Conservation (phyloP, 2,113 vertebrate genomes). For the Panurus biarmicus region DNA sequence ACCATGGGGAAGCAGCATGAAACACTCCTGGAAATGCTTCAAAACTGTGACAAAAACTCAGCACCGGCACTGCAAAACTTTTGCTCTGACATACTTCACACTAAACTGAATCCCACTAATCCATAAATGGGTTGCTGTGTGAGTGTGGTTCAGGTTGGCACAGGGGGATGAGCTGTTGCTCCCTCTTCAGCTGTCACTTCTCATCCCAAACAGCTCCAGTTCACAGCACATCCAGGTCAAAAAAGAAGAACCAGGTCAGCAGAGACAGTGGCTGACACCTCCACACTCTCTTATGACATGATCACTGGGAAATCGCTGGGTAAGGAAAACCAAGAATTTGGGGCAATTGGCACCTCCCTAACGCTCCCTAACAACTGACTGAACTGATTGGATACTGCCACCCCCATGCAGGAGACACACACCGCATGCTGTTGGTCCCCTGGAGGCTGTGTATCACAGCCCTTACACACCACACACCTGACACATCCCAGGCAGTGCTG, state of each 20-base stretch:
- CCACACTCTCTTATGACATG: rapidly evolving
- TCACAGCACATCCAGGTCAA: background rate
- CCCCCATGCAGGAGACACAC: background rate
- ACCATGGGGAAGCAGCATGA: background rate
- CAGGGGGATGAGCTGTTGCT: background rate
- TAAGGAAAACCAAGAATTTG: background rate
- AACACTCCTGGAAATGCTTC: background rate
- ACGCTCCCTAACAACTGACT: background rate
- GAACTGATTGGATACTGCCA: background rate
- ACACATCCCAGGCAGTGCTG: background rate
- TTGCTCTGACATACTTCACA: background rate
- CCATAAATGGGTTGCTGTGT: background rate
- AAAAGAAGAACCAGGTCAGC: background rate
- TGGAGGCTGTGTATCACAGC: background rate
- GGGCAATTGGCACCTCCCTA: background rate
- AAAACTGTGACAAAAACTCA: background rate
- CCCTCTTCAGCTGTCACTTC: background rate
- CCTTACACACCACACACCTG: background rate
- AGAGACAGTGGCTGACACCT: background rate
- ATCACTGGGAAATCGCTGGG: rapidly evolving
- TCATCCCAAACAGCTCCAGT: background rate
- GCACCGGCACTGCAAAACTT: background rate
- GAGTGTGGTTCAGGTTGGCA: background rate
- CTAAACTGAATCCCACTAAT: background rate
- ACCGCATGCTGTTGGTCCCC: rapidly evolving